Conservation (phyloP, 2,113 vertebrate genomes). For the Azemiops feae region DNA sequence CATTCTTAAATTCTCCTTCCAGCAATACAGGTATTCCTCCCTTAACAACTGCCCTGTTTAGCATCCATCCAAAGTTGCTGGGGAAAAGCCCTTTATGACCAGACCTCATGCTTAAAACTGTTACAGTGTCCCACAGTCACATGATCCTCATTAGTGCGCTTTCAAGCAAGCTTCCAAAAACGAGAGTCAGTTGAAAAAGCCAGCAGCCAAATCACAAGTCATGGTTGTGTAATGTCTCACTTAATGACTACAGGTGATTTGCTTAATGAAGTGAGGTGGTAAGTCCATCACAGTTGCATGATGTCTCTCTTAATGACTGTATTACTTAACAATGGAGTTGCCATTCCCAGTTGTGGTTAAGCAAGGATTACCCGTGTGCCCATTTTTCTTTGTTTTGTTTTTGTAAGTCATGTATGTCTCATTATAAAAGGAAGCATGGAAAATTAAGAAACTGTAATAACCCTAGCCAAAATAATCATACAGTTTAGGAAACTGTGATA, state of each 20-base stretch:
- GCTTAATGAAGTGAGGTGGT: neutral
- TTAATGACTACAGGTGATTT: neutral
- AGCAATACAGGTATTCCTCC: neutral
- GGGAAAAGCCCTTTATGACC: neutral
- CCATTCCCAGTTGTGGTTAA: neutral
- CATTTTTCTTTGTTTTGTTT: neutral
- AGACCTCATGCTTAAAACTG: neutral
- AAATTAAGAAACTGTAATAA: neutral
- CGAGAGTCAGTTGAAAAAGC: neutral
- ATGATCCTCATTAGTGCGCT: neutral
- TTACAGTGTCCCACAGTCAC: neutral
- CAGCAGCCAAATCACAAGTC: neutral
- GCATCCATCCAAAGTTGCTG: neutral
- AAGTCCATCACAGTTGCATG: neutral
- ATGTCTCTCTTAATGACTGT: neutral
- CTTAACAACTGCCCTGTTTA: neutral
- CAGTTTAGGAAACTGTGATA: neutral
- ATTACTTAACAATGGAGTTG: neutral
- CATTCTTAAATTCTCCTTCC: neutral
- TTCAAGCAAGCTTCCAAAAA: neutral
- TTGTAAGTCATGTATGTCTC: no score
- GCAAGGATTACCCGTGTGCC: neutral
- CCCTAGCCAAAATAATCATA: neutral
- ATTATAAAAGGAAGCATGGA: neutral
- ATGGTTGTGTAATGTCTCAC: neutral